phyloP scores from a whole-genome alignment of 2,113 vertebrate genomes.

The Pogonocichla stellata region DNA sequence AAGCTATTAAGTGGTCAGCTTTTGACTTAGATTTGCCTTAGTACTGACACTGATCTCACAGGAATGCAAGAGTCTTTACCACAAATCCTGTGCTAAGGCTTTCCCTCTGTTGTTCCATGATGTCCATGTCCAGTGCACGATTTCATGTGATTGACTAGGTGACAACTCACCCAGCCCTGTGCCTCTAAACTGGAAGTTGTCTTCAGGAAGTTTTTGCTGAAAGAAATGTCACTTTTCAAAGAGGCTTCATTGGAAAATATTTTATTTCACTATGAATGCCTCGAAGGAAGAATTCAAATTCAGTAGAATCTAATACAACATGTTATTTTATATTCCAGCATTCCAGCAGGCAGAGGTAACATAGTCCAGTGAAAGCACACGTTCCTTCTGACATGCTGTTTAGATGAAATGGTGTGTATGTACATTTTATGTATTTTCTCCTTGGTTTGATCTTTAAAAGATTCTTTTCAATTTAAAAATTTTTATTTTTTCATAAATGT shows the following conservation, averaged over 20 bases:
- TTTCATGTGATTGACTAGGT: not conserved
- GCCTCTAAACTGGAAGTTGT: not conserved
- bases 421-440: not conserved
- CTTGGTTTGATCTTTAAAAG: not conserved
- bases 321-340: slow-evolving; percentile 42
- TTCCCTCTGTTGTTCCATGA: not conserved
- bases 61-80: not conserved
- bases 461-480: slow-evolving; percentile 11
- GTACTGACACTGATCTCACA: not conserved
- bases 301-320: slow-evolving; percentile 11
- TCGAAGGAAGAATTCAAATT: not conserved
- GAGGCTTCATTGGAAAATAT: slow-evolving; percentile 24
- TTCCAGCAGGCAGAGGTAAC: slow-evolving; percentile 34
- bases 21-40: not conserved
- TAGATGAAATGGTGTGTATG: not conserved
- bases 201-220: slow-evolving; percentile 10
- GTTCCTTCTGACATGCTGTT: not conserved
- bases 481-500: slow-evolving; percentile 46
- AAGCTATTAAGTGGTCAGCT: not conserved
- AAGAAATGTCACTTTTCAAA: slow-evolving; percentile 4
- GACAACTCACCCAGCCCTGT: not conserved
- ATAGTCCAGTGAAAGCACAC: not conserved
- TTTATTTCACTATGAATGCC: not conserved
- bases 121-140: not conserved
- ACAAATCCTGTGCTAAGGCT: not conserved